A percentile compares a stretch with the other conserved stretches of the same genome.
Evolutionary conservation across 2,113 vertebrate species (phyloP).

Genomic region (Dipodomys spectabilis): DNA sequence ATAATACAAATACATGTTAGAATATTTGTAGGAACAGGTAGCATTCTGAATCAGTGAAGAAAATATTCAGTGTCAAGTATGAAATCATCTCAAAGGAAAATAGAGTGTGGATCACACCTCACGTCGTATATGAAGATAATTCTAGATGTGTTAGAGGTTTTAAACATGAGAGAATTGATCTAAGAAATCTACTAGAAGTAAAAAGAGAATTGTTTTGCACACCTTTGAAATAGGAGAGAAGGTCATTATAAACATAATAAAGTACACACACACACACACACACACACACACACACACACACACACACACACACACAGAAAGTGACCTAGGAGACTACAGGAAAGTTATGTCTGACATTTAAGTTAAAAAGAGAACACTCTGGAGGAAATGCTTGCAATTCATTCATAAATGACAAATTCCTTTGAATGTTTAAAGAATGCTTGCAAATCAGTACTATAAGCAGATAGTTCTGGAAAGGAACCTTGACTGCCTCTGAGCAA

Average conservation of each 20-base stretch:
- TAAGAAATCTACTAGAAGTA: neutral
- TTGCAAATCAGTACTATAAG: neutral
- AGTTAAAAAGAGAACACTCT: slow-evolving; percentile 42
- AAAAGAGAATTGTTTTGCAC: neutral
- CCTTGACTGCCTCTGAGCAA: neutral
- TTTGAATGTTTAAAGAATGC: slow-evolving; percentile 1
- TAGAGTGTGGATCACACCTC: neutral
- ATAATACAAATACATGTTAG: neutral
- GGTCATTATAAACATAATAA: neutral
- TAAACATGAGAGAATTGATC: slow-evolving; percentile 18
- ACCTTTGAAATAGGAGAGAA: neutral
- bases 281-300: neutral
- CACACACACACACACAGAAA: neutral
- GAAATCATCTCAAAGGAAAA: slow-evolving; percentile 15
- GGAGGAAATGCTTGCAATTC: neutral
- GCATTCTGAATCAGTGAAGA: slow-evolving; percentile 14
- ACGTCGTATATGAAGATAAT: neutral
- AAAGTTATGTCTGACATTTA: slow-evolving; percentile 14
- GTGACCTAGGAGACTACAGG: neutral
- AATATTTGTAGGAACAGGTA: neutral
- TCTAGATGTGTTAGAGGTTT: slow-evolving; percentile 10
- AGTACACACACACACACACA: neutral
- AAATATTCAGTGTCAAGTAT: neutral
- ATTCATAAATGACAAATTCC: slow-evolving; percentile 15
- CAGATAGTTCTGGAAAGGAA: slow-evolving; percentile 21